Base-by-base conservation (phyloP, 1,140 invertebrate genomes). In the Acromyrmex charruanus region DNA sequence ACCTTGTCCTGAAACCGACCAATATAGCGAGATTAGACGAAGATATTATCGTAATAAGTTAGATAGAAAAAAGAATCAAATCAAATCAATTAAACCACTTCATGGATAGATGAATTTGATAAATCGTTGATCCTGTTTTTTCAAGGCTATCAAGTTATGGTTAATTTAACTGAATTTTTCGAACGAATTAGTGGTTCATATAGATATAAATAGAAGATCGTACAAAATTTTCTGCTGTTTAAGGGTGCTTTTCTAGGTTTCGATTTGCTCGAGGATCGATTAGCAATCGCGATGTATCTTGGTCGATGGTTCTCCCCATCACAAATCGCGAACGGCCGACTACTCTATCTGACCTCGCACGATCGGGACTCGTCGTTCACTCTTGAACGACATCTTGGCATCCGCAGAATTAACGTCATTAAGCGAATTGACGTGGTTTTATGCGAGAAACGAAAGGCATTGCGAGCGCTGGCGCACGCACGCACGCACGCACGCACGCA, bases 1-100 rank as follows among this genome's bases (percentile, higher is more conserved):
- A 77, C 81, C 39, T 72, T 89, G 75, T 75, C 85, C 88, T 90
- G 77, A 89, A 90, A 90, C 16, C 63, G 59, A 12, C 49, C 74
- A 35, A 89, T 68, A 87, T 10, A 51, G 18, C 39, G 31, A 18
- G 28, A 75, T 81, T 81, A 25, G 53, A 71, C 2, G 2, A 12
- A 6, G 4, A 18, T 44, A 35, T 39, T 25, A 53, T 12, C 44
- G 31, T 18, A 21, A 25, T 49, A 49, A 69, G 10, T n/a, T 51
- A 9, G 9, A 18, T 10, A 0, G 31, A 39, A 16, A 58, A 21
- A 12, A 14, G n/a, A 55, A 77, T 44, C 21, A 61, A 59, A 61
- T 75, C 12, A 4, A 51, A 16, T 51, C 0, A 51, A 51, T 4
- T 3, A 25, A 25, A 25, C 25, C 25, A 25, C 25, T 51, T 51